Conservation (phyloP, 2,113 vertebrate genomes). For the Caranx melampygus region DNA sequence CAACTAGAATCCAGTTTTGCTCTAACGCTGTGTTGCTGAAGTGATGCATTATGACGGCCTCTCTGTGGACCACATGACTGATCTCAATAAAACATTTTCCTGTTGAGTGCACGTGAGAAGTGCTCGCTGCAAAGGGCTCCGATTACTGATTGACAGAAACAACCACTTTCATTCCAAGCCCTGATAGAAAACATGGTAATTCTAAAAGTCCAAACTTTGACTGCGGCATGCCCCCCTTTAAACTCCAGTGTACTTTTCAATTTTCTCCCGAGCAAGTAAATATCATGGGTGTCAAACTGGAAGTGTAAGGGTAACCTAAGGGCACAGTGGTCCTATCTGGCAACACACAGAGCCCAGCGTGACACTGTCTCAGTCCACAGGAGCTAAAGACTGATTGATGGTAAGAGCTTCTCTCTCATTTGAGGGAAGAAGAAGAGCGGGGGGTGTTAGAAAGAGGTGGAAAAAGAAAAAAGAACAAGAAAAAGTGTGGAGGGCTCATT, state of each 20-base stretch:
- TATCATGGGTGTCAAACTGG: constrained; percentile 65
- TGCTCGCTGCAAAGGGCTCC: constrained; percentile 22
- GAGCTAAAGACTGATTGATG: constrained; percentile 70
- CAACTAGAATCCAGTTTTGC: constrained; percentile 30
- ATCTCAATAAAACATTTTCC: constrained; percentile 44
- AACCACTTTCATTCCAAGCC: constrained; percentile 24
- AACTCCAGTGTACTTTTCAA: constrained; percentile 66
- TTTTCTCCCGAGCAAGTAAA: constrained; percentile 65
- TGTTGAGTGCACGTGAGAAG: constrained; percentile 12
- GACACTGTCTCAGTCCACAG: constrained; percentile 66
- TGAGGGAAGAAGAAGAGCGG: constrained; percentile 29
- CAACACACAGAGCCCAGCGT: constrained; percentile 67
- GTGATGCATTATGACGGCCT: constrained; percentile 34
- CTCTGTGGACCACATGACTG: constrained; percentile 42
- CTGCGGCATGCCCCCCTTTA: constrained; percentile 42
- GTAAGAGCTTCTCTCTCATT: constrained; percentile 45
- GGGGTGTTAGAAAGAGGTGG: background rate
- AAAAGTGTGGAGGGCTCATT: constrained; percentile 66
- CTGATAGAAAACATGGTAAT: constrained; percentile 45
- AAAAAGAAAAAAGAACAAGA: constrained; percentile 24
- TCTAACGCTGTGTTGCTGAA: background rate
- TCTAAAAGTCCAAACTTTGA: constrained; percentile 54
- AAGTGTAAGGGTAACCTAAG: constrained; percentile 65
- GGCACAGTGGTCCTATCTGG: constrained; percentile 68
- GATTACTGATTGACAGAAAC: constrained; percentile 61